A percentile compares a stretch with the other conserved stretches of the same genome.
phyloP scores from a whole-genome alignment of 2,113 vertebrate species.

The Galemys pyrenaicus region DNA sequence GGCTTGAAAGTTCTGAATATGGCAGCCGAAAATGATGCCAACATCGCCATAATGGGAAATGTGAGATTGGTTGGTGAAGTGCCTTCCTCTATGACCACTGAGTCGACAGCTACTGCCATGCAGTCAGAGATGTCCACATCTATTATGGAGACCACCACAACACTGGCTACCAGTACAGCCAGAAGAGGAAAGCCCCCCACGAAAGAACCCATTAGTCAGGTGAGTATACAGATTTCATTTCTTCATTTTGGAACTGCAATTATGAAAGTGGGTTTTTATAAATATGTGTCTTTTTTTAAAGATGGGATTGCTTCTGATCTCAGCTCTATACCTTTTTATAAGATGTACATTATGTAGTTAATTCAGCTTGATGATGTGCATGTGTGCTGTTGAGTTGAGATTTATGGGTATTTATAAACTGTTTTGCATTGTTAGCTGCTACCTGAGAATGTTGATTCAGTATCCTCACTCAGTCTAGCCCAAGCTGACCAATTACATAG shows the following conservation, averaged over 20 bases:
- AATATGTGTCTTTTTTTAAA: not conserved
- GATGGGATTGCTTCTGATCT: not conserved
- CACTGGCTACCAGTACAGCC: constrained; percentile 92
- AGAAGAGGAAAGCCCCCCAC: constrained; percentile 94
- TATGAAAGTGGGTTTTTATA: not conserved
- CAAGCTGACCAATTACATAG: not conserved
- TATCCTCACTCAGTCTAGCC: not conserved
- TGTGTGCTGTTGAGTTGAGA: not conserved
- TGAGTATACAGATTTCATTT: constrained; percentile 77
- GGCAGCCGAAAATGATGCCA: constrained; percentile 97
- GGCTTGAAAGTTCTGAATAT: constrained; percentile 99
- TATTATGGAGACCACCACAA: constrained; percentile 98
- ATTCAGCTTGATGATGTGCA: not conserved
- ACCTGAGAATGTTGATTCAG: not conserved
- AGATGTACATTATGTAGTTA: not conserved
- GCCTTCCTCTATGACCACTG: constrained; percentile 97
- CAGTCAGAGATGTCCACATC: constrained; percentile 97
- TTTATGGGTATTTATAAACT: not conserved
- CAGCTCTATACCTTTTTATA: not conserved
- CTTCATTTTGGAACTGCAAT: not conserved
- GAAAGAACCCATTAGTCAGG: constrained; percentile 93
- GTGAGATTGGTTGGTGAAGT: constrained; percentile 98
- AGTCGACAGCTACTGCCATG: constrained; percentile 97
- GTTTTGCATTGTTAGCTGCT: not conserved
- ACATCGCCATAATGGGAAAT: constrained; percentile 96